Conservation (phyloP, 1,140 invertebrate species). For the Prorops nasuta region DNA sequence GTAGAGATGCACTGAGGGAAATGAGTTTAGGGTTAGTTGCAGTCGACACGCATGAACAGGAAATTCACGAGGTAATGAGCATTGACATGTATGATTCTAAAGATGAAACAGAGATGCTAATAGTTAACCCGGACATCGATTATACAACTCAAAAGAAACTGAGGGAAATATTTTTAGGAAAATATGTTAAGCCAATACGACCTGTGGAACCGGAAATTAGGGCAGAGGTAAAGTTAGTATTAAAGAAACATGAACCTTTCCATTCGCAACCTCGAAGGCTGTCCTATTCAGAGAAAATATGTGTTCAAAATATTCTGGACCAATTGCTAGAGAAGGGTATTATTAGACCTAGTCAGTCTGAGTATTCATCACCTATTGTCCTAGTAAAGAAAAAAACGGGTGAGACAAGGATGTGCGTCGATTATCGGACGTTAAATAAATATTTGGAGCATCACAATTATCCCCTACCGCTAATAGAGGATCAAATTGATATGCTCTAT, state of each 20-base stretch:
- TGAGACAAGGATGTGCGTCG: slow-evolving; percentile 1
- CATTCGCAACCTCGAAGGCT: slow-evolving; percentile 28
- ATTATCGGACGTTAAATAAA: not conserved
- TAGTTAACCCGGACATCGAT: not conserved
- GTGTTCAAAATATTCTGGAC: slow-evolving; percentile 34
- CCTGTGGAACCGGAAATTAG: not conserved
- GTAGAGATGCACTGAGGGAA: not conserved
- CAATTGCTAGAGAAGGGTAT: slow-evolving; percentile 35
- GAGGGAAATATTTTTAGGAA: not conserved
- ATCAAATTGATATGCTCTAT: not conserved
- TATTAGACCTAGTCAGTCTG: slow-evolving; percentile 37
- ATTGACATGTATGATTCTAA: not conserved
- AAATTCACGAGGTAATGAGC: not conserved
- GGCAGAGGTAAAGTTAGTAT: slow-evolving; percentile 15
- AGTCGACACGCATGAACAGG: too few relatives aligned
- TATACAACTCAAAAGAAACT: not conserved
- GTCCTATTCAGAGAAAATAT: slow-evolving; percentile 23
- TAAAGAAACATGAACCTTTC: slow-evolving; percentile 35
- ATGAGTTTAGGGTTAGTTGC: not conserved
- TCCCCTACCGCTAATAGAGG: slow-evolving; percentile 8
- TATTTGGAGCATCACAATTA: not conserved
- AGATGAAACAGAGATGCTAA: not conserved
- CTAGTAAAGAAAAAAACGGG: slow-evolving; percentile 33
- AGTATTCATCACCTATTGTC: slow-evolving; percentile 32
- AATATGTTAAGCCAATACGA: slow-evolving; percentile 5